Evolutionary conservation across 2,797 vertebrate genomes (phyloP).

Genomic region (Tangara arthus): DNA sequence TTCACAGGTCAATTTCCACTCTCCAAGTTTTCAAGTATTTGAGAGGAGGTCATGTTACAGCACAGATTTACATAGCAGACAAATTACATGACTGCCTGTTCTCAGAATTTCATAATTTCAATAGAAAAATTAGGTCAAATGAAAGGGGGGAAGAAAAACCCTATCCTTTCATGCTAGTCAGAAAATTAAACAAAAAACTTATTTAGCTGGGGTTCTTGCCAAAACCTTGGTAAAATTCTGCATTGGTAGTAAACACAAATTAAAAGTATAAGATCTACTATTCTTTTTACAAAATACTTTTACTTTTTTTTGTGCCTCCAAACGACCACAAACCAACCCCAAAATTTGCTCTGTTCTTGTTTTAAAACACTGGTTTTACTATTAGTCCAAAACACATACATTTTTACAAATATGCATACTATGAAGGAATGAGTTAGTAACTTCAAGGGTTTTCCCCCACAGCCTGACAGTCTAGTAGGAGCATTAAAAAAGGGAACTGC

Average conservation of each 20-base stretch:
- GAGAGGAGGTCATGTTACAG: slow-evolving; percentile 55
- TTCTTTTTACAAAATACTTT: neutral
- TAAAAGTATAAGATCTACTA: neutral
- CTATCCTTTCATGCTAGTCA: neutral
- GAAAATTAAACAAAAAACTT: slow-evolving; percentile 10
- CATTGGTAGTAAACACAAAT: neutral
- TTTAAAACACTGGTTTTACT: neutral
- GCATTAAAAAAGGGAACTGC: neutral
- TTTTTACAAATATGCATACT: neutral
- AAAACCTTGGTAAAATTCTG: neutral
- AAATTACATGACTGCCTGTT: slow-evolving; percentile 44
- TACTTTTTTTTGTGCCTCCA: neutral
- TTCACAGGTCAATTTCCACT: slow-evolving; percentile 73
- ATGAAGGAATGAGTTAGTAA: neutral
- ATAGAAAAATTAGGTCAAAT: slow-evolving; percentile 44
- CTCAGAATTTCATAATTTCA: slow-evolving; percentile 51
- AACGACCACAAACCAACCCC: neutral
- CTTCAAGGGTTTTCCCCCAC: neutral
- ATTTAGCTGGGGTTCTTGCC: neutral
- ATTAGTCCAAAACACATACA: neutral
- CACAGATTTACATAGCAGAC: slow-evolving; percentile 49
- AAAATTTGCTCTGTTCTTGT: neutral
- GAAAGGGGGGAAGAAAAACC: neutral
- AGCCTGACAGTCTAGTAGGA: neutral
- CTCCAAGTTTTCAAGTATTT: slow-evolving; percentile 70